phyloP scores from a whole-genome alignment of 2,888 invertebrate genomes.

The Troides oblongomaculatus region DNA sequence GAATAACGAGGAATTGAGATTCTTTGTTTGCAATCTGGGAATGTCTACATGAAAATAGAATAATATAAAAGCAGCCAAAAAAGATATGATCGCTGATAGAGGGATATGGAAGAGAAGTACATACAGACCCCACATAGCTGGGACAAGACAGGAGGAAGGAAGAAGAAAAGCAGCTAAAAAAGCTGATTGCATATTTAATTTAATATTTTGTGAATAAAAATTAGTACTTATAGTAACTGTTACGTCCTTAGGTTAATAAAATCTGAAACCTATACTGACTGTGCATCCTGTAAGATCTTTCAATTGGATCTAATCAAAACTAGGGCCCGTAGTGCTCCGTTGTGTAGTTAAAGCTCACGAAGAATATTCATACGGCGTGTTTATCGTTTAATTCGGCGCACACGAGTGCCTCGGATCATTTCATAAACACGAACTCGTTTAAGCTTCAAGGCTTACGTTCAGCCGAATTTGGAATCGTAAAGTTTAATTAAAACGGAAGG shows the following conservation, averaged over 20 bases:
- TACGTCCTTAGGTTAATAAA: not conserved
- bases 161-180: too few relatives aligned
- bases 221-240: too few relatives aligned
- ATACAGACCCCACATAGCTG: too few relatives aligned
- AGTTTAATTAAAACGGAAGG: constrained; percentile 21
- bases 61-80: too few relatives aligned
- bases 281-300: constrained; percentile 8
- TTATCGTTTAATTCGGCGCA: constrained; percentile 13
- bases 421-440: constrained; percentile 23
- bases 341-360: constrained; percentile 6
- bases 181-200: too few relatives aligned
- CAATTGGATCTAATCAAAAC: constrained; percentile 16
- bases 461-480: constrained; percentile 22
- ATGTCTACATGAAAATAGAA: too few relatives aligned
- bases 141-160: too few relatives aligned
- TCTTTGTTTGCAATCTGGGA: too few relatives aligned
- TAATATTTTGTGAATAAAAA: too few relatives aligned
- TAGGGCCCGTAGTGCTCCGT: not conserved
- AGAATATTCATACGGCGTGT: constrained; percentile 6
- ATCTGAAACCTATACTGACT: not conserved
- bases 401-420: constrained; percentile 15
- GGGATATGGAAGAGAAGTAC: too few relatives aligned
- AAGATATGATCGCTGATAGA: too few relatives aligned
- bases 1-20: too few relatives aligned
- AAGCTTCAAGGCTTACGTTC: constrained; percentile 8